Conservation (phyloP, 2,113 vertebrate species). For the Pomatostomus ruficeps region DNA sequence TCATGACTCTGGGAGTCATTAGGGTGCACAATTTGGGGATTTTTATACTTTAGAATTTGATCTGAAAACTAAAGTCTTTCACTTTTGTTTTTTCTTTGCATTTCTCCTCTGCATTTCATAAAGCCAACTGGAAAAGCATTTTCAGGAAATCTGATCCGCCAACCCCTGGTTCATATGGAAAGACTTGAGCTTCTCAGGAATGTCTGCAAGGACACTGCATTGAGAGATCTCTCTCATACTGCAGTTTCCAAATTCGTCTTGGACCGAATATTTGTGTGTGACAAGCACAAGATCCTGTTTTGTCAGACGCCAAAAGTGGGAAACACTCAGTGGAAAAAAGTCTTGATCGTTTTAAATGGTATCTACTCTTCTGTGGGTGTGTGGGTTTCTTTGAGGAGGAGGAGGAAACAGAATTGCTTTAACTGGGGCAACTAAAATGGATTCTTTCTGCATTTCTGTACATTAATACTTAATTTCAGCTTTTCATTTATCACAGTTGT, state of each 20-base stretch:
- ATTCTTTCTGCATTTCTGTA: constrained; percentile 1
- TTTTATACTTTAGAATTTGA: background rate
- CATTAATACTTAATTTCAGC: background rate
- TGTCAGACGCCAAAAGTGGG: constrained; percentile 99
- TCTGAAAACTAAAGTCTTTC: background rate
- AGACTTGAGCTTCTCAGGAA: constrained; percentile 81
- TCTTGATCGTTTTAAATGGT: constrained; percentile 97
- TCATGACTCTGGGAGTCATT: background rate
- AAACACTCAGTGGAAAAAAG: constrained; percentile 99
- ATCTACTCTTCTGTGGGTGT: background rate
- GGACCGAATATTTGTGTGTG: constrained; percentile 96
- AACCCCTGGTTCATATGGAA: constrained; percentile 73
- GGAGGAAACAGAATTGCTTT: background rate
- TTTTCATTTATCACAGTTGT: background rate
- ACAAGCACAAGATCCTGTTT: constrained; percentile 96
- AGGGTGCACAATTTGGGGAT: background rate
- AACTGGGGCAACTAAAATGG: background rate
- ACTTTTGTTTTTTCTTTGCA: background rate
- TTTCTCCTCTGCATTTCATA: background rate
- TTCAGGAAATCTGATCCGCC: constrained; percentile 51
- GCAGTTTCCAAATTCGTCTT: constrained; percentile 90
- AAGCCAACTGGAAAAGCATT: constrained; percentile 73
- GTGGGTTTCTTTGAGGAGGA: background rate
- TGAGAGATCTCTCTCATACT: constrained; percentile 86
- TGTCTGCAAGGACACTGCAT: constrained; percentile 80